These are phyloP conservation scores for Suncus etruscus DNA, from an alignment of 2,113 vertebrate species.

Conservation along the genomic window DNA sequence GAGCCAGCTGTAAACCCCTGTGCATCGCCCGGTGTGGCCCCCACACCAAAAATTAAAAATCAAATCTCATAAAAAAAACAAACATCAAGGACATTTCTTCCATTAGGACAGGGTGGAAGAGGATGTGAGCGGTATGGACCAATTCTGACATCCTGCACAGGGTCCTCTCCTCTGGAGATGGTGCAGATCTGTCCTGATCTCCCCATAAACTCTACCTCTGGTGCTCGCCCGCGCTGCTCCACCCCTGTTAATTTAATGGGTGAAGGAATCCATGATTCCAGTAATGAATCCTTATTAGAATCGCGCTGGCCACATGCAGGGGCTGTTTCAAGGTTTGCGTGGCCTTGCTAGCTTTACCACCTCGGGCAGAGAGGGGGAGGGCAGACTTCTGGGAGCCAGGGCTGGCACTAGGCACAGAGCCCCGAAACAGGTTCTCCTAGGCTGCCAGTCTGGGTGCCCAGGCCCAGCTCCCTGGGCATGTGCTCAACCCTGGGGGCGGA, in stretches of 20 bases:
- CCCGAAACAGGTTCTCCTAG: fast-evolving
- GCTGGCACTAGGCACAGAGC: neutral
- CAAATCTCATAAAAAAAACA: no score
- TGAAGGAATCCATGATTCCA: constrained; percentile 72
- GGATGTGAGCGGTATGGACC: neutral
- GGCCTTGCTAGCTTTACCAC: constrained; percentile 58
- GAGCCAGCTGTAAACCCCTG: no score
- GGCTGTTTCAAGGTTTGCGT: constrained; percentile 65
- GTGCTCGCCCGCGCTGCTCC: neutral
- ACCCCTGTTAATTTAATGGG: constrained; percentile 82
- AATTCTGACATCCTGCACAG: fast-evolving
- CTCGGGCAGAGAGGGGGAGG: neutral
- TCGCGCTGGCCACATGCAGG: constrained; percentile 64
- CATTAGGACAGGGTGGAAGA: neutral
- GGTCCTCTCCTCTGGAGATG: neutral
- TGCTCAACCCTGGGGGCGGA: neutral
- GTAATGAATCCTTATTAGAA: constrained; percentile 81
- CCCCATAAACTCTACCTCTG: constrained; percentile 6
- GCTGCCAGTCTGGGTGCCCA: neutral
- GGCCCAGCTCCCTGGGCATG: neutral
- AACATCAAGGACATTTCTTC: neutral
- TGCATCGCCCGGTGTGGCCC: no score
- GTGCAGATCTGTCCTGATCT: neutral
- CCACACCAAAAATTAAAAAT: no score
- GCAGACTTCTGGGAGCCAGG: neutral